A percentile compares a stretch with the other conserved stretches of the same genome.
These are phyloP conservation scores for Lethrus apterus DNA, from an alignment of 1,140 invertebrate genomes.

Conservation along the genomic window DNA sequence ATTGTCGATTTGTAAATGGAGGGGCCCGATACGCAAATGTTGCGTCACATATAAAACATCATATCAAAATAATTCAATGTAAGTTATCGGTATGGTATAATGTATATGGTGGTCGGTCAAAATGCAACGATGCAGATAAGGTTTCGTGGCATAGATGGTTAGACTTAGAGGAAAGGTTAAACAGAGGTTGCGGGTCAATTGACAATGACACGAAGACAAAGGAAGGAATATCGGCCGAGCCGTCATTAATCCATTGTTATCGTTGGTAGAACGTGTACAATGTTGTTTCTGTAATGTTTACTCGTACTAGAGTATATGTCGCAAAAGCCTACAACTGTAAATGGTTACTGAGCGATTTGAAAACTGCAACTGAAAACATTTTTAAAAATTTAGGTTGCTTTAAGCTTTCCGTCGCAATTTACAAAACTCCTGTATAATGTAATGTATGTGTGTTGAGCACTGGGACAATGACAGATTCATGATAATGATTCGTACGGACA, in stretches of 20 bases:
- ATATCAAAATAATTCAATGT: conserved; percentile 15
- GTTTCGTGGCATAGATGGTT: conserved; percentile 16
- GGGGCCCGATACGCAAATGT: no score
- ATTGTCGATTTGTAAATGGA: no score
- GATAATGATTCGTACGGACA: conserved; percentile 19
- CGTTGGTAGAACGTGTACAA: conserved; percentile 31
- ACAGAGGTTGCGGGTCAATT: conserved; percentile 49
- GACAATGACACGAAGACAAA: conserved; percentile 56
- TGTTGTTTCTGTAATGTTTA: conserved; percentile 38
- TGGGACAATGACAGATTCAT: no score
- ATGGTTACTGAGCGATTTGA: conserved; percentile 4
- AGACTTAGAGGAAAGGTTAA: conserved; percentile 30
- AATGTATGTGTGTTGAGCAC: background rate
- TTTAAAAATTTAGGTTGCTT: conserved; percentile 19
- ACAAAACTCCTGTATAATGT: conserved; percentile 4
- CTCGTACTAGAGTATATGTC: conserved; percentile 3
- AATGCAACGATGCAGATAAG: conserved; percentile 39
- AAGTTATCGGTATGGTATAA: conserved; percentile 9
- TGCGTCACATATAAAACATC: no score
- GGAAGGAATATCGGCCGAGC: conserved; percentile 48
- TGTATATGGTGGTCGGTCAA: conserved; percentile 33
- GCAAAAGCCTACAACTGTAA: background rate
- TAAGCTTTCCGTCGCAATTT: conserved; percentile 10
- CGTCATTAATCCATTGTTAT: conserved; percentile 35
- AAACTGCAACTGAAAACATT: conserved; percentile 2